phyloP scores from a whole-genome alignment of 1,140 invertebrate genomes.

The Trigoniulus corallinus region DNA sequence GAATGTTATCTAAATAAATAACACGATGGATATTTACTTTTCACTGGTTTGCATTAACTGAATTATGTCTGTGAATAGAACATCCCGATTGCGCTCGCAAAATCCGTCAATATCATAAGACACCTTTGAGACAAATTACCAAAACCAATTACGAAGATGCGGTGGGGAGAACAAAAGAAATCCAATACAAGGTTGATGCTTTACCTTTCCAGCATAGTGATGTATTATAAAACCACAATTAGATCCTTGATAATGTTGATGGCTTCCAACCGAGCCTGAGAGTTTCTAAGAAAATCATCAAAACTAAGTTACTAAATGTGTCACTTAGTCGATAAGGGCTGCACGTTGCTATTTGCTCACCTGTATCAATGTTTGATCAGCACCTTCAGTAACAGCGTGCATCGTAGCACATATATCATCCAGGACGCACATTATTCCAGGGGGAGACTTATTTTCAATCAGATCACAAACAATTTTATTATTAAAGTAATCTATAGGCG shows the following conservation, averaged over 20 bases:
- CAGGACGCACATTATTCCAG: slow-evolving; percentile 45
- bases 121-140: too few relatives aligned
- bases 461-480: slow-evolving; percentile 56
- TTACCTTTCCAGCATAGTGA: slow-evolving; percentile 51
- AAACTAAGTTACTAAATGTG: not conserved
- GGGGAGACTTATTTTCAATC: slow-evolving; percentile 39
- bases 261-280: slow-evolving; percentile 29
- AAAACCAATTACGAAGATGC: not conserved
- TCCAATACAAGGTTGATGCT: not conserved
- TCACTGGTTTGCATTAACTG: slow-evolving; percentile 51
- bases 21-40: slow-evolving; percentile 38
- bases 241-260: slow-evolving; percentile 42
- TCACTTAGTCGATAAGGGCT: not conserved
- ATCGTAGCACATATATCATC: slow-evolving; percentile 60
- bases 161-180: not conserved
- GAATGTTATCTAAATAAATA: slow-evolving; percentile 51
- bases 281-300: slow-evolving; percentile 36
- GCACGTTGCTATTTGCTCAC: slow-evolving; percentile 19
- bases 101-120: slow-evolving; percentile 52
- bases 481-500: slow-evolving; percentile 57
- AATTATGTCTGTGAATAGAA: slow-evolving; percentile 51
- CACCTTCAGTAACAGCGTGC: slow-evolving; percentile 48
- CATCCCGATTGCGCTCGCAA: slow-evolving; percentile 57
- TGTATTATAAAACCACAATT: slow-evolving; percentile 45
- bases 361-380: slow-evolving; percentile 41